Percentiles rank a stretch among this genome's conserved stretches.
Conservation (phyloP, 2,888 invertebrate genomes). For the Ochropleura plecta region DNA sequence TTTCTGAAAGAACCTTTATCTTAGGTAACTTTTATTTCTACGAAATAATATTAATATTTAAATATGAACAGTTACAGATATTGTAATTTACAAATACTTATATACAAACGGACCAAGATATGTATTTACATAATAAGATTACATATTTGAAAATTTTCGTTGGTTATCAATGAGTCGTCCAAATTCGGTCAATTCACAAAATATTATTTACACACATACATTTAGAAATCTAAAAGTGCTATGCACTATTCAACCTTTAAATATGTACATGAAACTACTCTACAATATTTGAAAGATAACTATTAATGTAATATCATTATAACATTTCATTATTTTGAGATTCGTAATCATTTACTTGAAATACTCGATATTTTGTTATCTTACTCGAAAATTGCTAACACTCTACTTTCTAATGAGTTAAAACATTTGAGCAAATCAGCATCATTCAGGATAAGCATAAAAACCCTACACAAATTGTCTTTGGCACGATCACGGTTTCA, state of each 20-base stretch:
- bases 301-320: constrained; percentile 49
- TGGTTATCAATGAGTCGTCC: constrained; percentile 74
- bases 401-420: constrained; percentile 71
- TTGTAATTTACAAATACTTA: constrained; percentile 71
- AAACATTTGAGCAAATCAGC: constrained; percentile 86
- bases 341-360: constrained; percentile 52
- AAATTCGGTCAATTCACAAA: constrained; percentile 74
- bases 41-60: constrained; percentile 59
- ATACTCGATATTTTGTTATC: constrained; percentile 38
- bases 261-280: constrained; percentile 69
- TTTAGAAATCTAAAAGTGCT: constrained; percentile 76
- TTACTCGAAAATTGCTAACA: constrained; percentile 48
- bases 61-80: constrained; percentile 62
- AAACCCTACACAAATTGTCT: constrained; percentile 70
- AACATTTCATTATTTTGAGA: constrained; percentile 55
- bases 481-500: constrained; percentile 84
- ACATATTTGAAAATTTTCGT: constrained; percentile 74
- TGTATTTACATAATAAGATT: constrained; percentile 78
- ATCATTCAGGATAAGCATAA: constrained; percentile 74
- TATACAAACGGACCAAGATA: constrained; percentile 81
- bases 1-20: constrained; percentile 52
- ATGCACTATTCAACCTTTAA: constrained; percentile 78
- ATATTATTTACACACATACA: constrained; percentile 73
- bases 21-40: constrained; percentile 60
- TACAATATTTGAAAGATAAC: constrained; percentile 58